Evolutionary conservation across 2,797 vertebrate genomes (phyloP), one percentile per base, ranked within the genome.

Genomic region (Podargus strigoides): DNA sequence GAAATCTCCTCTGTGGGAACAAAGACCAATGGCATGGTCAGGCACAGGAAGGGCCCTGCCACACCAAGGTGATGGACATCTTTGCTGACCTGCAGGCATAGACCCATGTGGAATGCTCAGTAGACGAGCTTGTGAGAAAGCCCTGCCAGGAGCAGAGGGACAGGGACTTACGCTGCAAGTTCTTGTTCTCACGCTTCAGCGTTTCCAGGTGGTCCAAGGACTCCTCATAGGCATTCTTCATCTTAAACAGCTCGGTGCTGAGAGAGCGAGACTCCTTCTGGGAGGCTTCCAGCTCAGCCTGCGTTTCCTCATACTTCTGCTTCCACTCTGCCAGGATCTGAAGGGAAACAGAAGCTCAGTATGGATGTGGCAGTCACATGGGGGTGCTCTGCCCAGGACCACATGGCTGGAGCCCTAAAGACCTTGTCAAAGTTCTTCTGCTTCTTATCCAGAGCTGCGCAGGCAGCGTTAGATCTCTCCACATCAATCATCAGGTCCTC

Each of bases 221-320:
- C 95, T 99, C 99, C 94, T 99, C 98, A 27, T 99, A 99, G 27
- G 98, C 98, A 39, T 99, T 99, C 92, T 98, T 99, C 96, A 99
- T 96, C 90, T 99, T 99, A 87, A 99, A 99, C 56, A 99, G 93
- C 84, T 99, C 98, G 1, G 99, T 99, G 90, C 98, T 98, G 3
- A 99, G 96, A 26, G 98, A 98, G 17, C 98, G 98, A 75, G 98
- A 94, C 79, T 99, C 99, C 86, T 99, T 99, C 93, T 97, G 98
- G 26, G 98, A 81, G 44, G 98, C 98, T 64, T 99, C 98, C 16
- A 99, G 97, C 91, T 99, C 99, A 21, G 98, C 97, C 52, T 99
- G 99, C 12, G 98, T 97, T 92, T 99, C 98, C 94, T 99, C 99
- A 59, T 52, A 52, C 49, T 52, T 52, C 49, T 52, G 49, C 56